Evolutionary conservation across 2,888 invertebrate species (phyloP), one percentile per base, ranked within the genome.

Genomic region (Stenolophus ochropezus): DNA sequence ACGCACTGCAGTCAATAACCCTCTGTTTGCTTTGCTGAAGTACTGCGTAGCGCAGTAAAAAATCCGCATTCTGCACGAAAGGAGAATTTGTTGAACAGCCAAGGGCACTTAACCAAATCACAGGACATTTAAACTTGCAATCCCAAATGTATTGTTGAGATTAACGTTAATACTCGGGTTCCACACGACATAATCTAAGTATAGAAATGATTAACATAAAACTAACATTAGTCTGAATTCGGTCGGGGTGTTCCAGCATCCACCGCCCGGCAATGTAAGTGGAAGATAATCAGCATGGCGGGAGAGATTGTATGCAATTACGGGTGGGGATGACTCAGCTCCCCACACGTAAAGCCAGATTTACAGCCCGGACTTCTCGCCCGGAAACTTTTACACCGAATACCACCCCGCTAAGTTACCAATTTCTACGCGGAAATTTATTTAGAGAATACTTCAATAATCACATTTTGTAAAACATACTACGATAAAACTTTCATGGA

Each of bases 161-260:
- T 86, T 86, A 86, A 83, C 82, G 83, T 84, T 86, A 85, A 86
- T 86, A 83, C 86, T 56, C 74, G 83, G 82, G 84, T 83, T 85
- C 83, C 84, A 84, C 84, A 83, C 85, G 83, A 84, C 84, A 83
- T 84, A 84, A 86, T 85, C 84, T 84, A 83, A 85, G 85, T 84
- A 84, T 85, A 84, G 84, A 82, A 84, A 84, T 85, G 86, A 87
- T 86, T 87, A 86, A 86, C 87, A 87, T 87, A 87, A 87, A 87
- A 87, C 85, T 85, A 84, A 86, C 86, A 87, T 87, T 87, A 87
- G 86, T 86, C 84, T 83, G 83, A 85, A 86, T 86, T 84, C 84
- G 84, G 73, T 25, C 76, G 71, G 75, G 75, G 49, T 75, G 56
- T 69, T 51, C 75, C 82, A 71, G 69, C 27, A 69, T 27, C 73